Conservation (phyloP, 2,113 vertebrate species). For the Phainopepla nitens region DNA sequence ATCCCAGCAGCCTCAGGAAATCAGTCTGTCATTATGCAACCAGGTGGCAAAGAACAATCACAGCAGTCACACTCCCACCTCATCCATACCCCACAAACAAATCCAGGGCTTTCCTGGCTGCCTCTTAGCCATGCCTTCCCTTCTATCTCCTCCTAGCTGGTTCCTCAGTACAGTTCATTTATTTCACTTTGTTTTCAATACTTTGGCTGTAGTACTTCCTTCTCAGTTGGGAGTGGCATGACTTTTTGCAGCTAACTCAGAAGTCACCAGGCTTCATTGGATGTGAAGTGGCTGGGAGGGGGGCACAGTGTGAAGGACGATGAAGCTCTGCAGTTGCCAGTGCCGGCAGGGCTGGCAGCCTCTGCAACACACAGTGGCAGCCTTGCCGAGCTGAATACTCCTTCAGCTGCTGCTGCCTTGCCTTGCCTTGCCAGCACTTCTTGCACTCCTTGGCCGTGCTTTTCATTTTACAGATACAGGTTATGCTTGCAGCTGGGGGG, state of each 20-base stretch:
- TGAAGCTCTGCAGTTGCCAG: background rate
- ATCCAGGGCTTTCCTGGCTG: background rate
- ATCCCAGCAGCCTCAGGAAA: background rate
- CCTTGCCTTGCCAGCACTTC: background rate
- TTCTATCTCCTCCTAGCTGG: background rate
- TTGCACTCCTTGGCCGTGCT: background rate
- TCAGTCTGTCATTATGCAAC: background rate
- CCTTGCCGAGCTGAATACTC: background rate
- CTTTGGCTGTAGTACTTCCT: background rate
- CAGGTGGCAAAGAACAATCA: background rate
- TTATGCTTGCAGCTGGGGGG: background rate
- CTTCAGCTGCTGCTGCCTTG: background rate
- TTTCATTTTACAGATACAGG: background rate
- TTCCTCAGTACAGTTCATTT: accelerated
- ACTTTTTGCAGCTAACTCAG: background rate
- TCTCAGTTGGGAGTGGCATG: accelerated
- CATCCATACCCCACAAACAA: background rate
- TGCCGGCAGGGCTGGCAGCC: background rate
- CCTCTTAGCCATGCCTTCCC: background rate
- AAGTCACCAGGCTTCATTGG: background rate
- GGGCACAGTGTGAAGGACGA: background rate
- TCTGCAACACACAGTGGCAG: background rate
- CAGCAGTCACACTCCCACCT: background rate
- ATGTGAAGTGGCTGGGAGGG: background rate
- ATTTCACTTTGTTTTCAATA: background rate